Evolutionary conservation across 2,888 invertebrate genomes (phyloP), one percentile per base, ranked within the genome.

Genomic region (Brenthis hecate): DNA sequence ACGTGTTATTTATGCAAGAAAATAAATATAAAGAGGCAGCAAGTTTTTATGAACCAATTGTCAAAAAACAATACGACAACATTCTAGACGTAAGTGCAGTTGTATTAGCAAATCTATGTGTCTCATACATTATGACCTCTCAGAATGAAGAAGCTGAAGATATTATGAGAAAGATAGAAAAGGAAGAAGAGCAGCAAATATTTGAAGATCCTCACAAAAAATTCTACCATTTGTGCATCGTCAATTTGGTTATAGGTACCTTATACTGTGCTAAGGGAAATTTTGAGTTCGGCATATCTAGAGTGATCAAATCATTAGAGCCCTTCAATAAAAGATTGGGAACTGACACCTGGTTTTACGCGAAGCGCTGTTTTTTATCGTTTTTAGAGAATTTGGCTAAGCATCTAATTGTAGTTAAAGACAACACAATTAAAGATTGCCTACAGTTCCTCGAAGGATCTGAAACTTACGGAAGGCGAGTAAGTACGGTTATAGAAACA

Each of bases 141-240:
- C 98, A 99, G 89, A 99, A 99, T 85, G 98, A 99, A 86, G 99
- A 99, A 93, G 99, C 99, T 13, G 99, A 99, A 87, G 99, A 99
- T 81, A 94, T 99, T 66, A 99, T 99, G 99, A 94, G 99, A 65
- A 99, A 99, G 92, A 99, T 99, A 75, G 99, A 99, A 86, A 98
- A 98, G 77, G 99, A 99, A 82, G 99, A 99, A 84, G 99, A 99
- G 81, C 95, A 97, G 73, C 94, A 98, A 78, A 96, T 97, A 70
- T 97, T 97, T 80, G 97, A 98, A 82, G 98, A 98, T 77, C 98
- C 98, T 0, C 97, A 98, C 58, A 97, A 97, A 85, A 99, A 99
- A 87, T 95, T 96, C 75, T 98, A 96, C 88, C 99, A 99, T 84
- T 93, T 99, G 64, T 99, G 99, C 84, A 99, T 99, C 73, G 99